phyloP scores from a whole-genome alignment of 2,797 vertebrate species.

The Chloroceryle inda region DNA sequence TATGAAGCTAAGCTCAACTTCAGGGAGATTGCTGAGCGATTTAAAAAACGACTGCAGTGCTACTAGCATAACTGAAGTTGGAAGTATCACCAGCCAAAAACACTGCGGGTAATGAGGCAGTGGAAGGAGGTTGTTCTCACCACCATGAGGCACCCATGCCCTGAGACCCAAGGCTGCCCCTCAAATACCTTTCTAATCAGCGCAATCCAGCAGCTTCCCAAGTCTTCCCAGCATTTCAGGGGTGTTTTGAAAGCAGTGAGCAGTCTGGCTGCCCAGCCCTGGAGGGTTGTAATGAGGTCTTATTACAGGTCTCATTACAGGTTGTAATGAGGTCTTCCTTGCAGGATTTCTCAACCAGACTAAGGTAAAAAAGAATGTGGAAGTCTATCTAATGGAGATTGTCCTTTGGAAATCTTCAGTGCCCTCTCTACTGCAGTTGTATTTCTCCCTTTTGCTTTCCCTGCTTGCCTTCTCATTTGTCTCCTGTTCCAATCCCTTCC shows the following conservation, averaged over 20 bases:
- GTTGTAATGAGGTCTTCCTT: not conserved
- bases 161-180: not conserved
- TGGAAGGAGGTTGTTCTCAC: not conserved
- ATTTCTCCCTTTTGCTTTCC: not conserved
- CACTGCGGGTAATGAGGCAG: not conserved
- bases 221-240: not conserved
- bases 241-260: not conserved
- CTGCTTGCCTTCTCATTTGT: not conserved
- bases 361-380: not conserved
- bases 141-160: rapidly evolving
- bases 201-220: rapidly evolving
- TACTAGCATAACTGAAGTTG: not conserved
- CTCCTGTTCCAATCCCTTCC: not conserved
- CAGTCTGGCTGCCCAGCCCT: not conserved
- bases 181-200: not conserved
- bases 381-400: not conserved
- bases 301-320: too few species aligned
- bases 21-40: not conserved
- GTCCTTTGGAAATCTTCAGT: not conserved
- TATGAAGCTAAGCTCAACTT: not conserved
- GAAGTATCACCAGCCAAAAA: not conserved
- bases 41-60: not conserved
- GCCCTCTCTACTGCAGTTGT: not conserved
- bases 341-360: not conserved
- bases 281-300: not conserved